A percentile compares a stretch with the other conserved stretches of the same genome.
These are phyloP conservation scores for Lagodon rhomboides DNA, from an alignment of 2,797 vertebrate species.

Conservation along the genomic window DNA sequence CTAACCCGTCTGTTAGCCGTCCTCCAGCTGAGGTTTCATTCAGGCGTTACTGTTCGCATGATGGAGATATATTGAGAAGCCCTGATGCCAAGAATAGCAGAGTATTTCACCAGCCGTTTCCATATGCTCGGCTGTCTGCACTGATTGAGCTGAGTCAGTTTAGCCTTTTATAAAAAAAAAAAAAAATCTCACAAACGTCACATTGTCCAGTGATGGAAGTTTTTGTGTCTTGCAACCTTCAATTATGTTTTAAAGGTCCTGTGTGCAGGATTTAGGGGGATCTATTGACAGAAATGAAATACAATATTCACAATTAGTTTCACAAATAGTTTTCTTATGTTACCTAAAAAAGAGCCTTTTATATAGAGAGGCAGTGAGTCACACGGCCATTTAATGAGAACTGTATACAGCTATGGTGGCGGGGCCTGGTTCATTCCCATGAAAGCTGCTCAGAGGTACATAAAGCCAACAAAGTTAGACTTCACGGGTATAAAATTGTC, in stretches of 20 bases:
- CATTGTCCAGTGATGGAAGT: not conserved
- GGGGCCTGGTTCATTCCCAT: no score
- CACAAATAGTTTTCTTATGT: no score
- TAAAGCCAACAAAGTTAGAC: no score
- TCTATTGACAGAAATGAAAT: no score
- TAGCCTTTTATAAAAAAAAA: not conserved
- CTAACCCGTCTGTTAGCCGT: constrained; percentile 21
- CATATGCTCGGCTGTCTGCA: constrained; percentile 1
- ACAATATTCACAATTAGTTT: no score
- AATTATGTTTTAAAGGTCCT: not conserved
- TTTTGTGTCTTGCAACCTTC: not conserved
- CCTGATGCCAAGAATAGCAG: constrained; percentile 7
- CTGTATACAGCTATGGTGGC: no score
- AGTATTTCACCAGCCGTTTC: constrained; percentile 9
- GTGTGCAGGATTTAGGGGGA: no score
- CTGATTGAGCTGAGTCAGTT: constrained; percentile 20
- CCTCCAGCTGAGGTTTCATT: constrained; percentile 31
- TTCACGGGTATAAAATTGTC: no score
- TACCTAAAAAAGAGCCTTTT: no score
- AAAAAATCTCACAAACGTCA: not conserved
- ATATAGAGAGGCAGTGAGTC: no score
- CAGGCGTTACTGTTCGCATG: constrained; percentile 13
- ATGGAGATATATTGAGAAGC: not conserved
- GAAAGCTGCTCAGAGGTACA: no score
- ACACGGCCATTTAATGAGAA: no score